phyloP scores from a whole-genome alignment of 2,888 invertebrate genomes.

The Drosophila limbata region DNA sequence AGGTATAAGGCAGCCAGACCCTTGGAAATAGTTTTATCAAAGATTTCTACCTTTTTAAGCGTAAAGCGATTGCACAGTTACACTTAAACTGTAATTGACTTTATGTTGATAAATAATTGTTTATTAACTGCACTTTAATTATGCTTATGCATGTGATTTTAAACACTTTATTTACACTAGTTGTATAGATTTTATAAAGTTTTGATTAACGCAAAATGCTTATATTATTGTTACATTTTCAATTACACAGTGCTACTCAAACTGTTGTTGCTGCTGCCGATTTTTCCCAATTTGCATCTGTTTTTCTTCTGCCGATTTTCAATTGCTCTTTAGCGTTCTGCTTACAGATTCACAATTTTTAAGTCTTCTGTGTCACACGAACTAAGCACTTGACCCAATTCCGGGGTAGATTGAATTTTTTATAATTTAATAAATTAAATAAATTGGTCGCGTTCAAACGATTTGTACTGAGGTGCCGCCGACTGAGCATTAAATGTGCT shows the following conservation, averaged over 20 bases:
- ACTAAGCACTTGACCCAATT: slow-evolving; percentile 65
- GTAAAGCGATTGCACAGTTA: neutral
- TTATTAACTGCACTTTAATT: neutral
- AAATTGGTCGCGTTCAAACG: slow-evolving; percentile 3
- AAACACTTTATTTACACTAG: neutral
- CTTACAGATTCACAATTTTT: slow-evolving; percentile 30
- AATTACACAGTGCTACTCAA: slow-evolving; percentile 21
- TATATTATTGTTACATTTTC: too few species aligned
- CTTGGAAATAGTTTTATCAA: neutral
- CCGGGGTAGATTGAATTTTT: neutral
- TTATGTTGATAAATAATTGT: neutral
- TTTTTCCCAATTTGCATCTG: slow-evolving; percentile 57
- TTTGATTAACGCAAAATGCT: neutral
- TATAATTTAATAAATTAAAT: slow-evolving; percentile 2
- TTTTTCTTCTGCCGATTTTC: slow-evolving; percentile 53
- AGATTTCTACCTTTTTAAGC: slow-evolving; percentile 1
- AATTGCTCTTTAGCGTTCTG: slow-evolving; percentile 34
- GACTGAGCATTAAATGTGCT: slow-evolving; percentile 23
- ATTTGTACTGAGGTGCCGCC: slow-evolving; percentile 2
- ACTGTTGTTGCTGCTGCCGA: slow-evolving; percentile 40
- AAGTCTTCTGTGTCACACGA: slow-evolving; percentile 31
- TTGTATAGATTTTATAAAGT: neutral
- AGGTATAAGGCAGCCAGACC: neutral
- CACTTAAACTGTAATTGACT: slow-evolving; percentile 20
- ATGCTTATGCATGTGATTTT: neutral